These are phyloP conservation scores for Hypocryptadius cinnamomeus DNA, from an alignment of 2,113 vertebrate genomes.

Conservation along the genomic window DNA sequence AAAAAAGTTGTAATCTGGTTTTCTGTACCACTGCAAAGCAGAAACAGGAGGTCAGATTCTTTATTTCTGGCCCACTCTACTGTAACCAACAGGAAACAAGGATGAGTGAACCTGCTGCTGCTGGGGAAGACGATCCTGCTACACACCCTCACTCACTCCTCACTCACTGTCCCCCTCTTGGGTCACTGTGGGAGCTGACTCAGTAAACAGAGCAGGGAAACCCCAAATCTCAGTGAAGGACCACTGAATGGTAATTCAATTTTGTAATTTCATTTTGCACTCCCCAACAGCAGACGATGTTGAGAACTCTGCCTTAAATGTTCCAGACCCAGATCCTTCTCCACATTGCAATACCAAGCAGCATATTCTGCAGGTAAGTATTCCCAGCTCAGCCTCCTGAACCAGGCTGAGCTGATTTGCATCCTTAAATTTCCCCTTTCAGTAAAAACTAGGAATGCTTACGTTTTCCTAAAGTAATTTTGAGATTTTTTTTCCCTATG, in stretches of 20 bases:
- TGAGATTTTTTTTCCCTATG: neutral
- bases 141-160: neutral
- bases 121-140: neutral
- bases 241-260: neutral
- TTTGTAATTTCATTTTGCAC: neutral
- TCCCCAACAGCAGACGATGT: neutral
- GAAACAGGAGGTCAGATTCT: neutral
- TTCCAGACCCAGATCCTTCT: neutral
- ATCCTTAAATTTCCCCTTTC: neutral
- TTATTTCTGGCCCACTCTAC: neutral
- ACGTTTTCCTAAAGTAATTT: neutral
- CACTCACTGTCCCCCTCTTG: neutral
- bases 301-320: neutral
- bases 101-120: neutral
- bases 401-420: neutral
- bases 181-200: neutral
- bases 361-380: neutral
- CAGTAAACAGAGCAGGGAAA: neutral
- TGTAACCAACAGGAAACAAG: neutral
- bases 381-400: neutral
- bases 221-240: neutral
- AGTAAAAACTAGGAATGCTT: neutral
- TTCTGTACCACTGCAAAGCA: conserved; percentile 73
- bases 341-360: neutral
- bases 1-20: conserved; percentile 76